Conservation (phyloP, 2,113 vertebrate genomes). For the Riparia riparia region DNA sequence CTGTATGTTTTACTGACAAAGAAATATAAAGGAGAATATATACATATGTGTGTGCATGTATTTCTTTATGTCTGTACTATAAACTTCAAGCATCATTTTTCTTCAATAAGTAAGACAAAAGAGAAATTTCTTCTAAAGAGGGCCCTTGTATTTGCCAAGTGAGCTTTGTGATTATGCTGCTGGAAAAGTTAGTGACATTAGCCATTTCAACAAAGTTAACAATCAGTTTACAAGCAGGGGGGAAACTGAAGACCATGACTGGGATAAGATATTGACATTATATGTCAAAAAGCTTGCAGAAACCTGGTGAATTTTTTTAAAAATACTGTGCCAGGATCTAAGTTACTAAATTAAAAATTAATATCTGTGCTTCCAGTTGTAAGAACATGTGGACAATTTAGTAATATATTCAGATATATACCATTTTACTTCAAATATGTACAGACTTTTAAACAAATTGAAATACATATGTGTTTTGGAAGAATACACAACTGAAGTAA, state of each 20-base stretch:
- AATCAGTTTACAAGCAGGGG: neutral
- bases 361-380: neutral
- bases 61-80: neutral
- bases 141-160: neutral
- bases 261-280: neutral
- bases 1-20: neutral
- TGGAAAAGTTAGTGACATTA: neutral
- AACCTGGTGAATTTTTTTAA: neutral
- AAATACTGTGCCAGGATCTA: neutral
- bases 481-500: neutral
- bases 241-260: neutral
- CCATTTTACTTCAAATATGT: neutral
- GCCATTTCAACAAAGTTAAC: neutral
- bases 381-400: neutral
- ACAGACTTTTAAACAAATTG: neutral
- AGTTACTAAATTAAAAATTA: neutral
- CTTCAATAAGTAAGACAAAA: neutral
- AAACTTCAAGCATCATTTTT: neutral
- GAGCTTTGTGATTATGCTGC: neutral
- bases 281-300: neutral
- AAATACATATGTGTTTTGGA: neutral
- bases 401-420: neutral
- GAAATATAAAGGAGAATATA: neutral
- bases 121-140: neutral
- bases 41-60: neutral